Conservation (phyloP, 2,888 invertebrate genomes). For the Drosophila borealis region DNA sequence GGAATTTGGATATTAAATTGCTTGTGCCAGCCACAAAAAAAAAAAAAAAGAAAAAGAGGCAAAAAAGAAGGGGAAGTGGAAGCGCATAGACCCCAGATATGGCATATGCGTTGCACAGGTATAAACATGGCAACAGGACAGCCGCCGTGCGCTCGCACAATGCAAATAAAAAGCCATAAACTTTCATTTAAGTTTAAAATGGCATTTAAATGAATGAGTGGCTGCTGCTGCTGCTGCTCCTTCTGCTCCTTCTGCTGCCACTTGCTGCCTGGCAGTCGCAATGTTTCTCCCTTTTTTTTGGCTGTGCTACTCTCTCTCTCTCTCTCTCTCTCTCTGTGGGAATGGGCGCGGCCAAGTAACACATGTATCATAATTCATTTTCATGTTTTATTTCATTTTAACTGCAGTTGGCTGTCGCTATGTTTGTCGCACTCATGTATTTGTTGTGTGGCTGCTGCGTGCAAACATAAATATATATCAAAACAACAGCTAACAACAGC, state of each 20-base stretch:
- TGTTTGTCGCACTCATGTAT: constrained; percentile 57
- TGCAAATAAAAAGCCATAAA: constrained; percentile 80
- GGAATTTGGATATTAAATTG: constrained; percentile 48
- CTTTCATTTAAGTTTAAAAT: constrained; percentile 84
- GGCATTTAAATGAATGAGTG: constrained; percentile 83
- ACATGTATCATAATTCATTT: constrained; percentile 83
- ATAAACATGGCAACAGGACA: constrained; percentile 30
- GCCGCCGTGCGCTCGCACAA: constrained; percentile 42
- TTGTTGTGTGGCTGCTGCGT: constrained; percentile 69
- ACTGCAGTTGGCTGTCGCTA: constrained; percentile 52
- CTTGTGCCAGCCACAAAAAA: constrained; percentile 5
- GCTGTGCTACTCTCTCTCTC: constrained; percentile 8
- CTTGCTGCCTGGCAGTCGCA: constrained; percentile 27
- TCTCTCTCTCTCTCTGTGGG: background rate
- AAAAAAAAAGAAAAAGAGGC: background rate
- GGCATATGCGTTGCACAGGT: constrained; percentile 24
- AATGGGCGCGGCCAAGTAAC: constrained; percentile 51
- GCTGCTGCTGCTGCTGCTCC: constrained; percentile 37
- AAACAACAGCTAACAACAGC: constrained; percentile 49
- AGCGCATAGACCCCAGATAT: constrained; percentile 6
- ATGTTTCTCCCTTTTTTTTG: constrained; percentile 13
- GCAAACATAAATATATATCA: constrained; percentile 74
- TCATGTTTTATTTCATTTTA: constrained; percentile 76
- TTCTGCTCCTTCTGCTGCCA: constrained; percentile 12
- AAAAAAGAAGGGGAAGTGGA: background rate